These are phyloP conservation scores for Melanargia galathea DNA, from an alignment of 2,888 invertebrate genomes.

Conservation along the genomic window DNA sequence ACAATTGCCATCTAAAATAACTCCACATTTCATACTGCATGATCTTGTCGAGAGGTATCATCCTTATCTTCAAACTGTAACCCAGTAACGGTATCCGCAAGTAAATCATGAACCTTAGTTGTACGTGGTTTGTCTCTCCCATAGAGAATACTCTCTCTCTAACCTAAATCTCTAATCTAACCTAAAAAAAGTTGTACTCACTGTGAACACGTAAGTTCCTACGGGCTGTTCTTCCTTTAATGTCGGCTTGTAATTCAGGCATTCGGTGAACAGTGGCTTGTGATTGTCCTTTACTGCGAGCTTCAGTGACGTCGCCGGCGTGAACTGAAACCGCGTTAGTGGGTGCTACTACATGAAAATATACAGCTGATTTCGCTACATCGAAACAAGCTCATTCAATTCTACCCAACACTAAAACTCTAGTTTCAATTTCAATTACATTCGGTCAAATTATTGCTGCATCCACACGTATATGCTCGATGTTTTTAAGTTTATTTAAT, in stretches of 20 bases:
- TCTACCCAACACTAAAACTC: conserved; percentile 18
- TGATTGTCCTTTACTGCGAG: conserved; percentile 86
- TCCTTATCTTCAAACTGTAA: too few relatives aligned
- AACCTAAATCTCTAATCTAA: too few relatives aligned
- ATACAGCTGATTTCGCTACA: conserved; percentile 35
- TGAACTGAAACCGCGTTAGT: conserved; percentile 67
- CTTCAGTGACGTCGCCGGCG: conserved; percentile 63
- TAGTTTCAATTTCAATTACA: neutral
- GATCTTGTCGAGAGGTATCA: neutral
- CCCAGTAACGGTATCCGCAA: too few relatives aligned
- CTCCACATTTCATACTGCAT: neutral
- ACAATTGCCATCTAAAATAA: neutral
- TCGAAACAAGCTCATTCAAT: conserved; percentile 12
- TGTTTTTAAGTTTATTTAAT: neutral
- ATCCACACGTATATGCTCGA: neutral
- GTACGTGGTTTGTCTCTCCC: too few relatives aligned
- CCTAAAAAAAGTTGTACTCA: conserved; percentile 60
- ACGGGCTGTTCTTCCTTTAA: conserved; percentile 90
- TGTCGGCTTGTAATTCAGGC: conserved; percentile 89
- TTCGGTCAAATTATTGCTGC: neutral
- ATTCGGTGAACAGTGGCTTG: conserved; percentile 93
- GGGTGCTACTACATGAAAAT: conserved; percentile 59
- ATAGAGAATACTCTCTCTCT: too few relatives aligned
- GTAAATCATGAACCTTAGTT: too few relatives aligned
- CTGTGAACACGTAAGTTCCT: conserved; percentile 88